Evolutionary conservation across 2,888 invertebrate species (phyloP).

Genomic region (Hydropsyche betteni): DNA sequence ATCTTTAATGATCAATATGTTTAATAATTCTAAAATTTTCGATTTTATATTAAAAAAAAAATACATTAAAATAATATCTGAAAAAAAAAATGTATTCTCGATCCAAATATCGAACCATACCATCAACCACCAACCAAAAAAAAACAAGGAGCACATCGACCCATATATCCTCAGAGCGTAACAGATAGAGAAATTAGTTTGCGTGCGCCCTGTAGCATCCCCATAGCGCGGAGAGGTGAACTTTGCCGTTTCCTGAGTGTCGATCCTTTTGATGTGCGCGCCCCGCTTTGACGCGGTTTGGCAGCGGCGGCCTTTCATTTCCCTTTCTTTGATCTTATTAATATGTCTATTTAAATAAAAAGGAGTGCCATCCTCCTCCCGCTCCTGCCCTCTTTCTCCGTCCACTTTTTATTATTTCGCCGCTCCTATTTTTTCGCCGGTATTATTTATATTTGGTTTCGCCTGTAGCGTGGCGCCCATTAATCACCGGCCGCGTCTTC

Average conservation of each 20-base stretch:
- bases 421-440: not conserved
- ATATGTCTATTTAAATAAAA: slow-evolving; percentile 42
- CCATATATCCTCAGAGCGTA: too few species aligned
- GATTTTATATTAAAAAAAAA: too few species aligned
- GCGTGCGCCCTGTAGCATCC: slow-evolving; percentile 29
- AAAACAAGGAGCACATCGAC: too few species aligned
- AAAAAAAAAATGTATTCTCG: too few species aligned
- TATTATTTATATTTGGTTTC: too few species aligned
- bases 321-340: slow-evolving; percentile 42
- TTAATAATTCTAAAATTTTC: too few species aligned
- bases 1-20: too few species aligned
- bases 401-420: not conserved
- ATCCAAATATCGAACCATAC: too few species aligned
- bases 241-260: slow-evolving; percentile 42
- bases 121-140: too few species aligned
- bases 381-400: not conserved
- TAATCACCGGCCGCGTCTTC: slow-evolving; percentile 29
- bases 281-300: slow-evolving; percentile 49
- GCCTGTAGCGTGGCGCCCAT: not conserved
- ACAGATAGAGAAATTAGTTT: not conserved
- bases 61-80: too few species aligned
- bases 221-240: slow-evolving; percentile 34
- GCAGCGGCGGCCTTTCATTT: slow-evolving; percentile 43
- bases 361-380: slow-evolving; percentile 24
- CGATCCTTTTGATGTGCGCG: slow-evolving; percentile 44